These are phyloP conservation scores for Andrena fulva DNA, from an alignment of 2,888 invertebrate genomes.

Conservation along the genomic window DNA sequence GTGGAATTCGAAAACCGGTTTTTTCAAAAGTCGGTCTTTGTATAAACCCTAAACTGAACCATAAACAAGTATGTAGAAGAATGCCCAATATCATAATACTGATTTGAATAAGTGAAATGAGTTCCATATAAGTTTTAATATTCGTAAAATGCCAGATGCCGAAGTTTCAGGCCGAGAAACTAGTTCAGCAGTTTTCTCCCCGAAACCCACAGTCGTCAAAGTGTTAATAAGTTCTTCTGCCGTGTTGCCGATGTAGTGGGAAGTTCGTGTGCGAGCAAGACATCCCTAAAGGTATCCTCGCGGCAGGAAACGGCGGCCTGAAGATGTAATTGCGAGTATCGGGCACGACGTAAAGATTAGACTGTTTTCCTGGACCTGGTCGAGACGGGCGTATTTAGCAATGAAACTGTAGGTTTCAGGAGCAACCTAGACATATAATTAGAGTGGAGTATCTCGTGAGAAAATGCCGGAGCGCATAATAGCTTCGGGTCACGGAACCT, in stretches of 20 bases:
- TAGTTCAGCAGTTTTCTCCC: background rate
- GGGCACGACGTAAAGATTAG: slow-evolving; percentile 74
- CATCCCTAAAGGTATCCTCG: background rate
- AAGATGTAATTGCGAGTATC: slow-evolving; percentile 48
- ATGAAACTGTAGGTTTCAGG: slow-evolving; percentile 82
- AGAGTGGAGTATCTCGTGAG: slow-evolving; percentile 82
- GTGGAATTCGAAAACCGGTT: no score
- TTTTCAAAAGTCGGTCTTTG: no score
- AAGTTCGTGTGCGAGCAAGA: background rate
- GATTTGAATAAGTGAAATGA: no score
- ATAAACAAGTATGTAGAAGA: no score
- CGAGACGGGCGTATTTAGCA: slow-evolving; percentile 74
- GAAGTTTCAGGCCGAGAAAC: background rate
- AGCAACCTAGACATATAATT: slow-evolving; percentile 84
- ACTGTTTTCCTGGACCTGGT: slow-evolving; percentile 64
- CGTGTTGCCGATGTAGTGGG: background rate
- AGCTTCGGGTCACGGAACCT: slow-evolving; percentile 80
- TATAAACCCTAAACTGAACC: no score
- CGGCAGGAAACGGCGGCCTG: slow-evolving; percentile 22
- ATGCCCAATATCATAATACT: no score
- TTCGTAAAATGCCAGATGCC: background rate
- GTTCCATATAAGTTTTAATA: no score
- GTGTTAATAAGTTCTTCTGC: background rate
- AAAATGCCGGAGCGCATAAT: slow-evolving; percentile 80
- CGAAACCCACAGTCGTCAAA: background rate